Percentiles rank a stretch among this genome's conserved stretches.
phyloP scores from a whole-genome alignment of 1,140 invertebrate species.

The Camponotus floridanus region DNA sequence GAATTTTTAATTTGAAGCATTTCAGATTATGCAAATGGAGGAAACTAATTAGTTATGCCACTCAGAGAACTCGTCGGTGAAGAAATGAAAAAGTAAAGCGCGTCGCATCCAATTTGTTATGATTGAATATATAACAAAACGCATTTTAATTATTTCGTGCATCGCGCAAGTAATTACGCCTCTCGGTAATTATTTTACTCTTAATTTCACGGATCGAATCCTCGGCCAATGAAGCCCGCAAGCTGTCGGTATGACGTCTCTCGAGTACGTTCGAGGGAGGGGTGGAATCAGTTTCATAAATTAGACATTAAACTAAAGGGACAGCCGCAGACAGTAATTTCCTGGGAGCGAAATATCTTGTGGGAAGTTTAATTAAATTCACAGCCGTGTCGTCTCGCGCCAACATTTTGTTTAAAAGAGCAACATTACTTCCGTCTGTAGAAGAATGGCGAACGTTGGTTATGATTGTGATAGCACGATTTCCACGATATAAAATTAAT shows the following conservation, averaged over 20 bases:
- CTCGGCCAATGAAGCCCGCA: slow-evolving; percentile 23
- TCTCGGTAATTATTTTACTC: slow-evolving; percentile 41
- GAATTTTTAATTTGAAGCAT: neutral
- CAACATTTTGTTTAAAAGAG: slow-evolving; percentile 62
- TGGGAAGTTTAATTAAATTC: slow-evolving; percentile 65
- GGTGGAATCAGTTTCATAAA: slow-evolving; percentile 47
- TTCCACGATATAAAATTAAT: slow-evolving; percentile 37
- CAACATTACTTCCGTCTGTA: slow-evolving; percentile 17
- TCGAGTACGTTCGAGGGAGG: slow-evolving; percentile 5
- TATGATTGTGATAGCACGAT: neutral
- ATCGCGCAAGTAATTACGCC: slow-evolving; percentile 30
- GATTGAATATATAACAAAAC: slow-evolving; percentile 23
- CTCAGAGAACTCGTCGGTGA: neutral
- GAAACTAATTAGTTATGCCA: slow-evolving; percentile 27
- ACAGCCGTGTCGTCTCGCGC: neutral
- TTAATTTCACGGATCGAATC: slow-evolving; percentile 46
- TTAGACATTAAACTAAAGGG: slow-evolving; percentile 47
- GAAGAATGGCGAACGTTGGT: slow-evolving; percentile 1
- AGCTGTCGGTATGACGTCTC: neutral
- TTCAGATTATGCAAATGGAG: slow-evolving; percentile 11
- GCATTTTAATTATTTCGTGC: slow-evolving; percentile 26
- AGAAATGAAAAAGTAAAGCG: neutral
- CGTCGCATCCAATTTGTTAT: slow-evolving; percentile 26
- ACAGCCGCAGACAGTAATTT: slow-evolving; percentile 48
- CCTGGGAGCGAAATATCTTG: slow-evolving; percentile 16